phyloP scores from a whole-genome alignment of 2,888 invertebrate genomes.

The Lasioglossum leucozonium region DNA sequence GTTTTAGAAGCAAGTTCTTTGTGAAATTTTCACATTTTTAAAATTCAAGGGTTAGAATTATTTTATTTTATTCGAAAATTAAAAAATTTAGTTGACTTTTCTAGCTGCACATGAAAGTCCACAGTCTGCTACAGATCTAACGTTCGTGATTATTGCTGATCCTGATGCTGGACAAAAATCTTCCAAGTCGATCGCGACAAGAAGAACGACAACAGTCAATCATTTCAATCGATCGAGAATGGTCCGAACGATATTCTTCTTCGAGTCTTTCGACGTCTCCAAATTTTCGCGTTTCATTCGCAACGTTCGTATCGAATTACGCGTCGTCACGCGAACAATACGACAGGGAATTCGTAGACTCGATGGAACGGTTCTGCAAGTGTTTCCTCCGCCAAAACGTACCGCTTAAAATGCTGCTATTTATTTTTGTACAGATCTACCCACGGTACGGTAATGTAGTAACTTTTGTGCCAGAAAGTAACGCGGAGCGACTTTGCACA shows the following conservation, averaged over 20 bases:
- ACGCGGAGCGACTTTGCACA: background rate
- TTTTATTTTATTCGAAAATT: background rate
- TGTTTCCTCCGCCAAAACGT: conserved; percentile 21
- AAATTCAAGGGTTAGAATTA: too few relatives aligned
- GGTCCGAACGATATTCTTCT: too few relatives aligned
- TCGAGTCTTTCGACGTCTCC: too few relatives aligned
- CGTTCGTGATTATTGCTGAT: background rate
- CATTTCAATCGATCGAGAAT: background rate
- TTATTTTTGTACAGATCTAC: conserved; percentile 84
- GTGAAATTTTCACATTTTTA: too few relatives aligned
- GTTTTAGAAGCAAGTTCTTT: background rate
- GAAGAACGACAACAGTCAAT: too few relatives aligned
- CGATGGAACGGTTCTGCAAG: background rate
- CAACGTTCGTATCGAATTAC: background rate
- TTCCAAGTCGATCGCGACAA: too few relatives aligned
- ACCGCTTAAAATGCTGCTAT: conserved; percentile 78
- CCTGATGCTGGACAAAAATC: too few relatives aligned
- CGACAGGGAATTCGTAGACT: background rate
- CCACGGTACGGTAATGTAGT: conserved; percentile 71
- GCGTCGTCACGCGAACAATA: background rate
- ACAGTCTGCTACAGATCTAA: background rate
- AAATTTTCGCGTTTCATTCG: background rate
- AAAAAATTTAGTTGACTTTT: background rate
- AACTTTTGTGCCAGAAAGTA: conserved; percentile 81
- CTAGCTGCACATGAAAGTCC: too few relatives aligned